Evolutionary conservation across 2,888 invertebrate species (phyloP).

Genomic region (Cephalotes varians): DNA sequence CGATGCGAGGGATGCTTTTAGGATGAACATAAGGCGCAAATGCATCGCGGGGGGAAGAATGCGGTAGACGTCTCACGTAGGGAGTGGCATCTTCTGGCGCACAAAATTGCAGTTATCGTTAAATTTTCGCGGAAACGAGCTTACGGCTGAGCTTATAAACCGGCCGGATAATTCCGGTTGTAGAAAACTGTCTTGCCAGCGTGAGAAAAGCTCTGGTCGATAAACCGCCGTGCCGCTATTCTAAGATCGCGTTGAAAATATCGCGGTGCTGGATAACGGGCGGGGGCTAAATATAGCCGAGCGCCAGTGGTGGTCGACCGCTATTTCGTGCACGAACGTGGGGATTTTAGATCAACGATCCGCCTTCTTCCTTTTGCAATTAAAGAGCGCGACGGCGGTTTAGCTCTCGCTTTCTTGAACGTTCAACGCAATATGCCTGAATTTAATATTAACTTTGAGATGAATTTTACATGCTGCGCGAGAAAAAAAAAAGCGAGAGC

Average conservation of each 20-base stretch:
- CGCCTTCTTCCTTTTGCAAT: not conserved
- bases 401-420: not conserved
- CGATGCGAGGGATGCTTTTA: slow-evolving; percentile 21
- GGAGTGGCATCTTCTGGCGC: slow-evolving; percentile 60
- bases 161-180: slow-evolving; percentile 56
- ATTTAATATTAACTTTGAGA: not conserved
- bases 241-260: slow-evolving; percentile 80
- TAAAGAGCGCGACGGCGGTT: not conserved
- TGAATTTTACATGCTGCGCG: not conserved
- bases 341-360: slow-evolving; percentile 30
- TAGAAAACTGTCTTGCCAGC: slow-evolving; percentile 71
- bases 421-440: not conserved
- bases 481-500: not conserved
- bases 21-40: slow-evolving; percentile 9
- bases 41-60: not conserved
- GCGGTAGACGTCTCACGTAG: not conserved
- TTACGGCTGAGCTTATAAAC: slow-evolving; percentile 17
- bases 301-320: slow-evolving; percentile 36
- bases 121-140: slow-evolving; percentile 23
- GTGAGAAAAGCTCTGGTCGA: slow-evolving; percentile 67
- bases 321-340: slow-evolving; percentile 39
- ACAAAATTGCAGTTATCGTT: slow-evolving; percentile 67
- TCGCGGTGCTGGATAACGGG: slow-evolving; percentile 83
- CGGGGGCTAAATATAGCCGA: slow-evolving; percentile 81
- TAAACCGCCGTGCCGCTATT: slow-evolving; percentile 67